Evolutionary conservation across 2,888 invertebrate species (phyloP).

Genomic region (Ceratothoa steindachneri): DNA sequence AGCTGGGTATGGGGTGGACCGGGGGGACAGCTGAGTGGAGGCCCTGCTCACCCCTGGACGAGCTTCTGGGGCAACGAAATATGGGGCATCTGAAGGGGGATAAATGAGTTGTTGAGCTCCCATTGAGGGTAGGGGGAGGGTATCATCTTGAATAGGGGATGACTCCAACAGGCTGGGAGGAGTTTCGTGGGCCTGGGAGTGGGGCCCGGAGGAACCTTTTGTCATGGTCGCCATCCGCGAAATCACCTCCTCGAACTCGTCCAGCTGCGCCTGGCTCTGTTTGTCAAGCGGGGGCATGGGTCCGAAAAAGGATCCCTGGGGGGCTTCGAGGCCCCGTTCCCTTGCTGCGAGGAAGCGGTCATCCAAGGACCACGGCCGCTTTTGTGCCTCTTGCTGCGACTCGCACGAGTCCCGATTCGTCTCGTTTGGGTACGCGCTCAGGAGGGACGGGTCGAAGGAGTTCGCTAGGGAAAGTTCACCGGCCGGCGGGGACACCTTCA

Average conservation of each 20-base stretch:
- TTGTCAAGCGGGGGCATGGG: slow-evolving; percentile 2
- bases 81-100: not conserved
- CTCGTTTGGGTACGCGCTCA: not conserved
- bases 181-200: not conserved
- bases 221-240: slow-evolving; percentile 40
- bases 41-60: not conserved
- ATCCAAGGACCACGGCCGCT: slow-evolving; percentile 12
- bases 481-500: no score
- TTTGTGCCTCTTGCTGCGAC: not conserved
- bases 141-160: not conserved
- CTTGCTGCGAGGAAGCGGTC: not conserved
- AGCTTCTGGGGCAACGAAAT: not conserved
- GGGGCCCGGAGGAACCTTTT: not conserved
- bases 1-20: slow-evolving; percentile 27
- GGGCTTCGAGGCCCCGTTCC: not conserved
- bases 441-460: not conserved
- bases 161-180: not conserved
- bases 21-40: slow-evolving; percentile 22
- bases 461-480: no score
- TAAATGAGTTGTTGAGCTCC: not conserved
- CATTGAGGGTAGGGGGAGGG: not conserved
- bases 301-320: not conserved
- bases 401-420: no score
- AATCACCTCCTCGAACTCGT: slow-evolving; percentile 47
- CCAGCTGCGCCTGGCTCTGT: slow-evolving; percentile 28